These are phyloP conservation scores for Pyrgus malvae DNA, from an alignment of 2,888 invertebrate species.

Conservation along the genomic window DNA sequence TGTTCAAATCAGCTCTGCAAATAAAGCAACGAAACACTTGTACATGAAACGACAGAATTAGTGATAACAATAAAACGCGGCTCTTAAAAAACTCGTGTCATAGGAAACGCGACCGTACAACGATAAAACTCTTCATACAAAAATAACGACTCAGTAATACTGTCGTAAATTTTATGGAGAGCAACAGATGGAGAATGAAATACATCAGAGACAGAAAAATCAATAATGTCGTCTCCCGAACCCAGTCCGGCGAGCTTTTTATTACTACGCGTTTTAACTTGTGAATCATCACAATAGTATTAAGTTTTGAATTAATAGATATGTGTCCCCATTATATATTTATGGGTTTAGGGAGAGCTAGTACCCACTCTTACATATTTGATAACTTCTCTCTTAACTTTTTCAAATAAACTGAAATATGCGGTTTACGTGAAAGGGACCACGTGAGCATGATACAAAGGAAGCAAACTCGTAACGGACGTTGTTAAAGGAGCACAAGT, in stretches of 20 bases:
- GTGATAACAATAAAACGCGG: slow-evolving; percentile 52
- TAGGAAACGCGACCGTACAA: slow-evolving; percentile 52
- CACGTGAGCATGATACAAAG: slow-evolving; percentile 33
- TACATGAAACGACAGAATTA: slow-evolving; percentile 40
- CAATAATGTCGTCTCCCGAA: slow-evolving; percentile 71
- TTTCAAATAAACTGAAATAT: background rate
- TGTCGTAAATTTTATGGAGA: slow-evolving; percentile 78
- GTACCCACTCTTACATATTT: background rate
- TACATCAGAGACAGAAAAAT: slow-evolving; percentile 70
- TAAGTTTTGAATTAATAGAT: too few species aligned
- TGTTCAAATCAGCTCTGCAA: background rate
- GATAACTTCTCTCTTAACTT: background rate
- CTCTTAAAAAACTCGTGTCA: slow-evolving; percentile 55
- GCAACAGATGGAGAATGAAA: slow-evolving; percentile 80
- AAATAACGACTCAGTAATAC: slow-evolving; percentile 77
- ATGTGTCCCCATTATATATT: background rate
- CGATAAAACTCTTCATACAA: slow-evolving; percentile 76
- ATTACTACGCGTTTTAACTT: slow-evolving; percentile 46
- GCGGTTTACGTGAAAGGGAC: slow-evolving; percentile 35
- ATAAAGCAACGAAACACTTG: slow-evolving; percentile 4
- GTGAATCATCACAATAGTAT: slow-evolving; percentile 41
- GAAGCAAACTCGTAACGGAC: slow-evolving; percentile 41
- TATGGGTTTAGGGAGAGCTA: background rate
- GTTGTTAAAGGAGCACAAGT: slow-evolving; percentile 42
- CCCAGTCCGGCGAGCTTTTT: slow-evolving; percentile 55